These are phyloP conservation scores for Orthosia gracilis DNA, from an alignment of 2,888 invertebrate species.

Conservation along the genomic window DNA sequence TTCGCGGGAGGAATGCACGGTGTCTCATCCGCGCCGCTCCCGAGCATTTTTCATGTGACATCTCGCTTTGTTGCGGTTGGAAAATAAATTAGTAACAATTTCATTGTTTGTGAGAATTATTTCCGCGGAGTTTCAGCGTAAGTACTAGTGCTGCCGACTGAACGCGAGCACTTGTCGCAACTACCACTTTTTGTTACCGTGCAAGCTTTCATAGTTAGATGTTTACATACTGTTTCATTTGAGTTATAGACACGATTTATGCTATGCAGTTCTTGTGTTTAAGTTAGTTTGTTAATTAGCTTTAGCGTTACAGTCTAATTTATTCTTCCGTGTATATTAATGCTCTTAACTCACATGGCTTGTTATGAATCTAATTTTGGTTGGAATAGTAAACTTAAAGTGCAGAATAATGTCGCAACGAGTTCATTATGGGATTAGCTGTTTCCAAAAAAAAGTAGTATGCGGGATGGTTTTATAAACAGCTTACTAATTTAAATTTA, in stretches of 20 bases:
- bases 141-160: constrained; percentile 63
- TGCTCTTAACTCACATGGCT: not conserved
- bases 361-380: not conserved
- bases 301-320: constrained; percentile 19
- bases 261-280: constrained; percentile 30
- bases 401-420: not conserved
- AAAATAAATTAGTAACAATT: constrained; percentile 91
- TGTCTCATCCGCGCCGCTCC: constrained; percentile 81
- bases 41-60: constrained; percentile 90
- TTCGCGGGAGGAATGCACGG: constrained; percentile 84
- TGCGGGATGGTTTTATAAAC: not conserved
- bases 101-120: constrained; percentile 90
- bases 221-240: constrained; percentile 55
- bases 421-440: not conserved
- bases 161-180: constrained; percentile 65
- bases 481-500: not conserved
- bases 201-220: constrained; percentile 58
- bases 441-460: not conserved
- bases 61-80: constrained; percentile 90
- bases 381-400: not conserved
- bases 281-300: constrained; percentile 37
- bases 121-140: constrained; percentile 72
- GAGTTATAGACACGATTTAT: constrained; percentile 47
- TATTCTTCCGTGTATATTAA: constrained; percentile 11
- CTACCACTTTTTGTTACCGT: constrained; percentile 63